Evolutionary conservation across 2,113 vertebrate genomes (phyloP).

Genomic region (Nyctereutes procyonoides): DNA sequence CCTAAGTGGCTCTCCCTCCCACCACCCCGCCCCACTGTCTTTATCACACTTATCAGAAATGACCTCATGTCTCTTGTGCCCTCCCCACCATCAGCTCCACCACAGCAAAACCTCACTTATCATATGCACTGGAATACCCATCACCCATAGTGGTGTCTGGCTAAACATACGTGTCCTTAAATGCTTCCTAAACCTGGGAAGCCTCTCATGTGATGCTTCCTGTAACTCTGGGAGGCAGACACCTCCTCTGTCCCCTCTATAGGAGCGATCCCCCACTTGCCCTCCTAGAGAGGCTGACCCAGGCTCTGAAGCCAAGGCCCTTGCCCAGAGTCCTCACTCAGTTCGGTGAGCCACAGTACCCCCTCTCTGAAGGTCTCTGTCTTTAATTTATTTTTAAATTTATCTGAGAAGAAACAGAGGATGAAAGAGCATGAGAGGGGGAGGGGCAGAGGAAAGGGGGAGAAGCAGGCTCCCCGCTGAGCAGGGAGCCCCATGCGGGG

Average conservation of each 20-base stretch:
- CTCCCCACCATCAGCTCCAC: background rate
- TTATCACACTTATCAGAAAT: background rate
- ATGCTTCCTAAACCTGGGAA: background rate
- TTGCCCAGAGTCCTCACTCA: fast-evolving
- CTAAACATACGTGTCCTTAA: background rate
- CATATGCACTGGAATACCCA: fast-evolving
- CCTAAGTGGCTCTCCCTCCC: too few species aligned
- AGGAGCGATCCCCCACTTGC: background rate
- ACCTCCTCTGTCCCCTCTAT: background rate
- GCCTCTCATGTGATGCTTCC: background rate
- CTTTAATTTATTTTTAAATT: too few species aligned
- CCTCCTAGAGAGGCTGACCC: background rate
- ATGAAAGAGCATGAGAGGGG: too few species aligned
- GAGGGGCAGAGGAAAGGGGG: too few species aligned
- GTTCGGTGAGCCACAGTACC: background rate
- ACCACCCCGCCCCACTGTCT: background rate
- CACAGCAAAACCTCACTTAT: background rate
- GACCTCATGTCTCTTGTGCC: fast-evolving
- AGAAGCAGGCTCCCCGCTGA: too few species aligned
- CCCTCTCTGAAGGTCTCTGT: too few species aligned
- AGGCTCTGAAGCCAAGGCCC: background rate
- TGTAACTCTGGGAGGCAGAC: background rate
- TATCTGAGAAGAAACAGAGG: too few species aligned
- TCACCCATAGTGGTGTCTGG: background rate
- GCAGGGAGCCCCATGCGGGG: too few species aligned